A percentile compares a stretch with the other conserved stretches of the same genome.
Evolutionary conservation across 2,888 invertebrate genomes (phyloP).

Genomic region (Priocnemis perturbator): DNA sequence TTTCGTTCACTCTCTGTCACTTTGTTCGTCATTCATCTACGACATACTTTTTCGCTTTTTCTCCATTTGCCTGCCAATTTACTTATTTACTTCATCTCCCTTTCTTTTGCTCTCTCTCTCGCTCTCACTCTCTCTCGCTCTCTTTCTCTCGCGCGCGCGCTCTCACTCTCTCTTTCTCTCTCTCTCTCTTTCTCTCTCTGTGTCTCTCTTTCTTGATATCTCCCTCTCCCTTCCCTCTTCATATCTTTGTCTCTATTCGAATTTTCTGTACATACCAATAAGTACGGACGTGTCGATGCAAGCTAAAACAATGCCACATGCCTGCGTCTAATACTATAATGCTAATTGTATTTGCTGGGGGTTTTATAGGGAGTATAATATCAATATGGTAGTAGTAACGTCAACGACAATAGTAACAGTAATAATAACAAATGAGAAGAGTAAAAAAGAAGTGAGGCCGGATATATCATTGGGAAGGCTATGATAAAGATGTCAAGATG

Average conservation of each 20-base stretch:
- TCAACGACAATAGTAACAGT: not conserved
- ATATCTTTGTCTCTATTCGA: no score
- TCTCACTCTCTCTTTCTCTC: not conserved
- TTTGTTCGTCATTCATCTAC: no score
- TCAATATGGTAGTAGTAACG: not conserved
- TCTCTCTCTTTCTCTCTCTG: not conserved
- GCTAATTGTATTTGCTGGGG: slow-evolving; percentile 49
- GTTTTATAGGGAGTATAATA: slow-evolving; percentile 17
- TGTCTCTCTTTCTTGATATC: not conserved
- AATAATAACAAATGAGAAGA: slow-evolving; percentile 8
- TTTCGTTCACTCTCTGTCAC: no score
- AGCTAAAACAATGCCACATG: slow-evolving; percentile 63
- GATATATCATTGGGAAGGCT: not conserved
- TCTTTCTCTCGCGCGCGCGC: not conserved
- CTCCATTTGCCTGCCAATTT: not conserved
- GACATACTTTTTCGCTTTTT: not conserved
- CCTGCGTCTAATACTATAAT: slow-evolving; percentile 70
- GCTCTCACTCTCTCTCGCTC: not conserved
- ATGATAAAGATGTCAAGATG: slow-evolving; percentile 5
- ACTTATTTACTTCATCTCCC: not conserved
- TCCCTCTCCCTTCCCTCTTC: not conserved
- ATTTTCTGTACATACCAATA: no score
- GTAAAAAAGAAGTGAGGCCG: not conserved
- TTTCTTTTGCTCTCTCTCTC: not conserved
- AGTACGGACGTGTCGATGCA: no score